Base-by-base conservation (phyloP, 2,797 vertebrate genomes). In the Crocodylus rhombifer region DNA sequence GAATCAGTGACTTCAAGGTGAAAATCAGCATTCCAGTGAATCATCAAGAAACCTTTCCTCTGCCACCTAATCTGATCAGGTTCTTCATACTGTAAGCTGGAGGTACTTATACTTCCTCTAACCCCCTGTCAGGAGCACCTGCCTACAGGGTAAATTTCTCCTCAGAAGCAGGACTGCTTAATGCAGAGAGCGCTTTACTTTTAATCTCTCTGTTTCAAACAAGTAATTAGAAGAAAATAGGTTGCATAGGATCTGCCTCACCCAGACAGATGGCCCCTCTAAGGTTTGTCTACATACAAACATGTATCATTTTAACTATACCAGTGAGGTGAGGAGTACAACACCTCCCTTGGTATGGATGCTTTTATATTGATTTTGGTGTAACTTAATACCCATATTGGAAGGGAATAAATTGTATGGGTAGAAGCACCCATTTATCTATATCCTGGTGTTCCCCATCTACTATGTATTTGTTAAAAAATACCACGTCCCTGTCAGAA, bases 111-210 rank as follows among this genome's bases (percentile, higher is more conserved):
- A 4, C 60, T 77, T 60, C 18, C 60, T 80, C 58, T 13, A 23
- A 12, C 61, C 14, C 57, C 6, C 28, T 36, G 16, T 57, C 26
- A 57, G 36, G 57, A 26, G 14, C 60, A 26, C 2, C 69, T 57
- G 36, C 56, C 28, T 57, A 16, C 3, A 21, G 58, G 36, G 5
- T 2, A 10, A 3, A 0, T 0, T 64, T 28, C 62, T 63, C n/a
- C 30, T 69, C 33, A n/a, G 65, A 36, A 33, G 18, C 26, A 9
- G 15, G 14, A 23, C 1, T 6, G 15, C 55, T 30, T 4, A 36
- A 17, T 2, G 42, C 1, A 2, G n/a, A 58, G 28, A 18, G 7
- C 0, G 0, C 14, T 2, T 21, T 36, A 25, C 56, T 62, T 78
- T 36, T 61, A 33, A 62, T 78, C 26, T 78, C 18, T 14, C 10